These are phyloP conservation scores for Atlantisia rogersi DNA, from an alignment of 2,113 vertebrate species.

Conservation along the genomic window DNA sequence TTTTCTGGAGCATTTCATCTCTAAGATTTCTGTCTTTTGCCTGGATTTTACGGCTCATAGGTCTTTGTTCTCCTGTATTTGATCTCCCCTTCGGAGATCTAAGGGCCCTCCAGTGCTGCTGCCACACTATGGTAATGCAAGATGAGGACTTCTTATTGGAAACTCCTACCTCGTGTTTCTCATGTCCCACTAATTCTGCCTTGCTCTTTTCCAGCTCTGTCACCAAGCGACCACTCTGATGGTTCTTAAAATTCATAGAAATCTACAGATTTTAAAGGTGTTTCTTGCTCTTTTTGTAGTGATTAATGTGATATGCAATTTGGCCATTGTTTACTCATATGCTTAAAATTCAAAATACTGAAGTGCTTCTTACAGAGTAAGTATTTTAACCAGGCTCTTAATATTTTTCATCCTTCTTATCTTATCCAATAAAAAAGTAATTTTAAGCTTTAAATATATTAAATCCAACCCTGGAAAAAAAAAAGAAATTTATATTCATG, in stretches of 20 bases:
- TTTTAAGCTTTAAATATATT: not conserved
- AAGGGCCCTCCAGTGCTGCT: not conserved
- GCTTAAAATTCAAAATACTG: constrained; percentile 4
- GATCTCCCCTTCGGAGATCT: not conserved
- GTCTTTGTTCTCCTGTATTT: not conserved
- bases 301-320: not conserved
- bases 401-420: not conserved
- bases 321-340: not conserved
- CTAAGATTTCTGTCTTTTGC: not conserved
- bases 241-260: not conserved
- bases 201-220: not conserved
- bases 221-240: not conserved
- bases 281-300: not conserved
- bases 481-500: accelerated
- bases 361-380: not conserved
- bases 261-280: not conserved
- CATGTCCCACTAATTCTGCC: not conserved
- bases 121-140: accelerated
- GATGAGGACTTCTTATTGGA: not conserved
- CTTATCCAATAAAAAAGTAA: not conserved
- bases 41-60: not conserved
- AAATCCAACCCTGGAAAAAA: not conserved
- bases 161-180: not conserved
- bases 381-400: not conserved
- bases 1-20: not conserved